Percentiles rank a stretch among this genome's conserved stretches.
phyloP scores from a whole-genome alignment of 2,797 vertebrate genomes.

The Melopsittacus undulatus region DNA sequence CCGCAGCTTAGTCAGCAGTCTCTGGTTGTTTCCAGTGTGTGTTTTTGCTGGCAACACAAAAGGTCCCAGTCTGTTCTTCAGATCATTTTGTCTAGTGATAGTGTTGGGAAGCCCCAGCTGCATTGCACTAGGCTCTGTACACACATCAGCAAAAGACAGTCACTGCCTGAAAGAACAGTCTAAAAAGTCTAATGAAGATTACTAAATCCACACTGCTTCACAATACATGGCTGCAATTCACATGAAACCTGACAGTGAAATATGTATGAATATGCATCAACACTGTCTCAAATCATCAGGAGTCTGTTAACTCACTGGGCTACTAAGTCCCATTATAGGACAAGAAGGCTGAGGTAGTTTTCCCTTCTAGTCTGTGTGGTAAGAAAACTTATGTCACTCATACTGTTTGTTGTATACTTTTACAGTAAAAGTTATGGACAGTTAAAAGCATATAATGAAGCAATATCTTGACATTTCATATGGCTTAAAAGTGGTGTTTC shows the following conservation, averaged over 20 bases:
- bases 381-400: neutral
- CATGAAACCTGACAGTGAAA: neutral
- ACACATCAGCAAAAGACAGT: neutral
- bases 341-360: neutral
- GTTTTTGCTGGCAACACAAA: neutral
- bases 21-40: accelerated
- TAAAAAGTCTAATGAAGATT: neutral
- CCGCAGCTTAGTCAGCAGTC: neutral
- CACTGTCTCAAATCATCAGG: neutral
- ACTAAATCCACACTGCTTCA: neutral
- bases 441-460: neutral
- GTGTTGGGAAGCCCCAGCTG: neutral
- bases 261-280: neutral
- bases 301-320: neutral
- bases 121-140: neutral
- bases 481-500: neutral
- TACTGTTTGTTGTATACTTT: neutral
- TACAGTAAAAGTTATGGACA: neutral
- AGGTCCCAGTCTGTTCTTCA: neutral
- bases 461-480: neutral
- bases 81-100: neutral
- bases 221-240: neutral
- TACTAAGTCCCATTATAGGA: neutral
- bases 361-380: neutral
- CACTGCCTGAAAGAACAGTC: neutral